These are phyloP conservation scores for Calypte anna DNA, from an alignment of 2,113 vertebrate species.

Conservation along the genomic window DNA sequence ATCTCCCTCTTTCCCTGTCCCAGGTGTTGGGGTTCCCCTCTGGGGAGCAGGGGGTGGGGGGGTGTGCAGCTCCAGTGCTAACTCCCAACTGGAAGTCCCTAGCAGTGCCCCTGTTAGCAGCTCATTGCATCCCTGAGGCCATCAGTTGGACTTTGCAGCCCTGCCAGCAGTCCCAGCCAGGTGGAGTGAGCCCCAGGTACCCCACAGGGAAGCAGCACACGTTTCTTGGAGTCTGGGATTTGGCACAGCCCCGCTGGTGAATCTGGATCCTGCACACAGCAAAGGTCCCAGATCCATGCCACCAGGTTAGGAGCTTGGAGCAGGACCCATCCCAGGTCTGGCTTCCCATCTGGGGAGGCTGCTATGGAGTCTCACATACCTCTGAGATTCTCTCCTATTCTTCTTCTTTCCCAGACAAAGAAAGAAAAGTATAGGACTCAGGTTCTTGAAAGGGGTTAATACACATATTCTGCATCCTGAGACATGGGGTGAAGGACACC, in stretches of 20 bases:
- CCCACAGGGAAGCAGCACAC: background rate
- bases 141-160: background rate
- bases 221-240: background rate
- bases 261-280: background rate
- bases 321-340: background rate
- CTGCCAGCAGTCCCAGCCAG: fast-evolving
- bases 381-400: background rate
- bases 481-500: background rate
- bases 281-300: background rate
- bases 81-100: background rate
- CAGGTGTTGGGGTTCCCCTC: background rate
- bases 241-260: background rate
- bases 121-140: background rate
- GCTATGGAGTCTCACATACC: background rate
- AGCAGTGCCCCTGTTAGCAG: background rate
- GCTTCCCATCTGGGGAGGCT: fast-evolving
- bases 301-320: background rate
- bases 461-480: background rate
- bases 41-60: too few species aligned
- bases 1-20: background rate
- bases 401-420: background rate
- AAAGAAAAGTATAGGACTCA: background rate
- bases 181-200: background rate
- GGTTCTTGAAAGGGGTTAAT: background rate
- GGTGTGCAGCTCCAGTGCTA: background rate